phyloP scores from a whole-genome alignment of 2,113 vertebrate species.

The Gymnarchus niloticus region DNA sequence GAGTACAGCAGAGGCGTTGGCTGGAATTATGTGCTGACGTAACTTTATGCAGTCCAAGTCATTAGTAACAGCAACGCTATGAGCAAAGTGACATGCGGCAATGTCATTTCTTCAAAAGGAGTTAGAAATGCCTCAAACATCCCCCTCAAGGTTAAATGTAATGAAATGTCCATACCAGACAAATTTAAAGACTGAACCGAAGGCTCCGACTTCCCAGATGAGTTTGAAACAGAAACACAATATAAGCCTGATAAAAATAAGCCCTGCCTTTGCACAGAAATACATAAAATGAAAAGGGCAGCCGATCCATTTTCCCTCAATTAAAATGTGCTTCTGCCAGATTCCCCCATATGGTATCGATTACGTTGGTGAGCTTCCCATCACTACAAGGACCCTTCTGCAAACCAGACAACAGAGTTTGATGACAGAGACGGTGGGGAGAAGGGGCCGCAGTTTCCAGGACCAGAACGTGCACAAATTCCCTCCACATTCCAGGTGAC shows the following conservation, averaged over 20 bases:
- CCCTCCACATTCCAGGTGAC: neutral
- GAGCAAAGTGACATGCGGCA: slow-evolving; percentile 38
- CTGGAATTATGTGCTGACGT: slow-evolving; percentile 30
- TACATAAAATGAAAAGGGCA: neutral
- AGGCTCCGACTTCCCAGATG: neutral
- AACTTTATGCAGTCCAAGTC: slow-evolving; percentile 40
- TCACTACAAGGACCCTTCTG: neutral
- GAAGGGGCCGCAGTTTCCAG: neutral
- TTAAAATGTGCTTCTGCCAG: slow-evolving; percentile 7
- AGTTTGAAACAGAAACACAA: neutral
- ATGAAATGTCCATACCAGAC: slow-evolving; percentile 22
- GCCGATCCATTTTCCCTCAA: slow-evolving; percentile 4
- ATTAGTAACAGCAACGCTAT: slow-evolving; percentile 46
- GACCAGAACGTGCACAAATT: neutral
- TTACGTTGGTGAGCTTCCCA: slow-evolving; percentile 5
- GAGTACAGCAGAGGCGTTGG: slow-evolving; percentile 25
- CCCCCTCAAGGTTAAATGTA: slow-evolving; percentile 9
- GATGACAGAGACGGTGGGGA: slow-evolving; percentile 21
- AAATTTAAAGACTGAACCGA: neutral
- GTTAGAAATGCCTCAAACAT: slow-evolving; percentile 37
- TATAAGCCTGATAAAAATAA: neutral
- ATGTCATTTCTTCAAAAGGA: slow-evolving; percentile 40
- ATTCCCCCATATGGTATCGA: neutral
- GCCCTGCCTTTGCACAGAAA: neutral
- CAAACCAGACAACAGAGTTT: slow-evolving; percentile 21